Evolutionary conservation across 2,797 vertebrate species (phyloP).

Genomic region (Miichthys miiuy): DNA sequence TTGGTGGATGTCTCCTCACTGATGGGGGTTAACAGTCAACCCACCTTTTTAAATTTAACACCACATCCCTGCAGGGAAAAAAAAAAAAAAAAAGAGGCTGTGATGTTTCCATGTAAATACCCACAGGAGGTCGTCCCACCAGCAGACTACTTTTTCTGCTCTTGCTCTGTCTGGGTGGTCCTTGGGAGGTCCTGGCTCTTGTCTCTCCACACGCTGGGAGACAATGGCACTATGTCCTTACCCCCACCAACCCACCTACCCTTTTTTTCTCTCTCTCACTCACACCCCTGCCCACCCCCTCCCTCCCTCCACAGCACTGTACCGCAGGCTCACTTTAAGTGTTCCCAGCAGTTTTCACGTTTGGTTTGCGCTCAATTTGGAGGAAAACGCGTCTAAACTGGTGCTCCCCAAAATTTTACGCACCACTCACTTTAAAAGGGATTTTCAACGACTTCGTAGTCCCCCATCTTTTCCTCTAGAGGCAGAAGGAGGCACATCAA

Average conservation of each 20-base stretch:
- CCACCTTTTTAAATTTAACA: slow-evolving; percentile 27
- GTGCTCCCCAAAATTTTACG: too few species aligned
- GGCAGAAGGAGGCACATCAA: background rate
- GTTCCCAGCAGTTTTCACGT: slow-evolving; percentile 8
- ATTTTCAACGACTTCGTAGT: background rate
- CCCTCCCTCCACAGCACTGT: slow-evolving; percentile 16
- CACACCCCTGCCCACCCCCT: background rate
- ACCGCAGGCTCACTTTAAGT: slow-evolving; percentile 13
- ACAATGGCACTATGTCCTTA: slow-evolving; percentile 76
- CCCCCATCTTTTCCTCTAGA: background rate
- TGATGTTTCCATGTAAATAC: slow-evolving; percentile 36
- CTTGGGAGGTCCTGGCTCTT: slow-evolving; percentile 74
- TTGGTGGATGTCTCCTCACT: background rate
- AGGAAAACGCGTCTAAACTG: background rate
- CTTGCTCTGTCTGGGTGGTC: slow-evolving; percentile 83
- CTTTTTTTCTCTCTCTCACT: background rate
- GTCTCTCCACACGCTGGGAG: slow-evolving; percentile 79
- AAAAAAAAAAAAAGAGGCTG: background rate
- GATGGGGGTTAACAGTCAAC: background rate
- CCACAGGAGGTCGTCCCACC: slow-evolving; percentile 37
- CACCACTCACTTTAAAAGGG: background rate
- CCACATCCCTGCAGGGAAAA: background rate
- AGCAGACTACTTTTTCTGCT: slow-evolving; percentile 29
- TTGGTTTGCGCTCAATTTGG: background rate
- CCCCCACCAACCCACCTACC: slow-evolving; percentile 18